Conservation (phyloP, 2,888 invertebrate species). For the Terebella lapidaria region DNA sequence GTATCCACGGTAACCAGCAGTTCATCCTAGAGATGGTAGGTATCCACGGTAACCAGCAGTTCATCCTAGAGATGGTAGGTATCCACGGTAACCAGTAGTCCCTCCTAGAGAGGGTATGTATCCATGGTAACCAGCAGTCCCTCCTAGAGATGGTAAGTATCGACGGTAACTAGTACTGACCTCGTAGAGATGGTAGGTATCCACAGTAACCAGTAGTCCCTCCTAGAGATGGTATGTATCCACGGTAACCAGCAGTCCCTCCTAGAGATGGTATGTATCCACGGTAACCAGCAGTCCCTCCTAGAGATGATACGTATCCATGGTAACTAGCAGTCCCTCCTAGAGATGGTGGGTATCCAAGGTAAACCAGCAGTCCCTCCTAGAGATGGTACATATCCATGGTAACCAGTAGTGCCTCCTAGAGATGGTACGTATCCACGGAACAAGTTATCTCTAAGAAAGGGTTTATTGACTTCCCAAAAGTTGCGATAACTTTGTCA, state of each 20-base stretch:
- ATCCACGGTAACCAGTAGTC: slow-evolving; percentile 43
- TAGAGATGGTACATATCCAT: slow-evolving; percentile 56
- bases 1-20: no score
- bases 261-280: not conserved
- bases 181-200: no score
- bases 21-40: not conserved
- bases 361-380: slow-evolving; percentile 48
- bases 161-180: no score
- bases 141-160: slow-evolving; percentile 58
- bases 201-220: no score
- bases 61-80: no score
- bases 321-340: not conserved
- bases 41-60: not conserved
- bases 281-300: not conserved
- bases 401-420: slow-evolving; percentile 51
- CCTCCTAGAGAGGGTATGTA: slow-evolving; percentile 56
- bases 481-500: no score
- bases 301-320: not conserved
- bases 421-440: slow-evolving; percentile 54
- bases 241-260: no score
- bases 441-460: slow-evolving; percentile 4
- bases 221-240: no score
- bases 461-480: no score
- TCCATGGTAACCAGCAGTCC: slow-evolving; percentile 44
- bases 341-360: no score